Conservation (phyloP, 2,113 vertebrate genomes). For the Tor tambroides region DNA sequence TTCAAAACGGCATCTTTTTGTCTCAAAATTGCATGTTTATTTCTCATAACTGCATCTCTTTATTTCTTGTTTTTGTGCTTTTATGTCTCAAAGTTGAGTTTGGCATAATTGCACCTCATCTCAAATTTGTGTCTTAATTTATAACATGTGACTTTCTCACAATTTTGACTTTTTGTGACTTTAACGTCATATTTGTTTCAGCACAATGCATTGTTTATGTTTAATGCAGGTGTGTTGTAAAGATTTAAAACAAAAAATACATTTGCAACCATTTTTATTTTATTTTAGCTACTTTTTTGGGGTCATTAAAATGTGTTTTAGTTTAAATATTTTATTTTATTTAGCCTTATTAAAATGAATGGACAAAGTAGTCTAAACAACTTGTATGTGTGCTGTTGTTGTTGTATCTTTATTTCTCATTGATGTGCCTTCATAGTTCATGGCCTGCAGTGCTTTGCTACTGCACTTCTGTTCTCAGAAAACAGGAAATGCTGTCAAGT, state of each 20-base stretch:
- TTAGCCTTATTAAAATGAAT: background rate
- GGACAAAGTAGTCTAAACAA: background rate
- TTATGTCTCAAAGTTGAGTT: background rate
- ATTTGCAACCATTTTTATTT: background rate
- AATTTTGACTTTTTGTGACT: background rate
- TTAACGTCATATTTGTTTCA: background rate
- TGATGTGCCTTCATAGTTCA: background rate
- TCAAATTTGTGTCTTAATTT: background rate
- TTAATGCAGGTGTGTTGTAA: background rate
- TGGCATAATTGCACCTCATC: background rate
- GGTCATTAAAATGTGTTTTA: background rate
- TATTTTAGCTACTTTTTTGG: background rate
- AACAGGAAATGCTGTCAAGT: slow-evolving; percentile 9
- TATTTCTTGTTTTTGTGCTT: background rate
- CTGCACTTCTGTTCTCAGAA: background rate
- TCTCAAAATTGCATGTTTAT: background rate
- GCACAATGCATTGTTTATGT: background rate
- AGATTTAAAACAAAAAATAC: background rate
- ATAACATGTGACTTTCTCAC: background rate
- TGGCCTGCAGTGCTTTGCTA: background rate
- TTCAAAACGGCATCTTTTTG: no score
- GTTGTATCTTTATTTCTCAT: background rate
- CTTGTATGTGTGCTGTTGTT: background rate
- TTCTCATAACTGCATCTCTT: background rate
- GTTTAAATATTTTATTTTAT: background rate